phyloP scores from a whole-genome alignment of 2,113 vertebrate species.

The Elephantulus edwardii region DNA sequence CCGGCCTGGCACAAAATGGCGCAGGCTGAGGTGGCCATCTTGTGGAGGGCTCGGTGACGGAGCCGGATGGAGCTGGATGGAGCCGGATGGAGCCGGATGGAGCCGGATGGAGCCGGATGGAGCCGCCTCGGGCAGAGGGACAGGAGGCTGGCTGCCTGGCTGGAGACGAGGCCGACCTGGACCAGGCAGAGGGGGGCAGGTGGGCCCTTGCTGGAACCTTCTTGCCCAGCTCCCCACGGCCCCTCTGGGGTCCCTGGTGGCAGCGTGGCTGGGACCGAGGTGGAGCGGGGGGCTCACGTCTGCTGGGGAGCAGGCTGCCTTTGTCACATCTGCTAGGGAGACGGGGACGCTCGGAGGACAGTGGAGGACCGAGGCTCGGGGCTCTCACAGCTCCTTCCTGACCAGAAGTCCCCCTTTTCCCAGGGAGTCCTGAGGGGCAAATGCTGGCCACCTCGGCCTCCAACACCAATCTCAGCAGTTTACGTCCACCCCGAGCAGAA shows the following conservation, averaged over 20 bases:
- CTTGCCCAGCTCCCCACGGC: too few relatives aligned
- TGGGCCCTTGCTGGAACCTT: background rate
- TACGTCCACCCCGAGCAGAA: background rate
- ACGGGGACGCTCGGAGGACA: too few relatives aligned
- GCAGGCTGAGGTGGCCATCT: conserved; percentile 57
- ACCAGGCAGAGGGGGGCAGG: background rate
- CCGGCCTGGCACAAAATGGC: conserved; percentile 38
- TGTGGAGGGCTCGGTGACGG: background rate
- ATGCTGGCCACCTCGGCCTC: too few relatives aligned
- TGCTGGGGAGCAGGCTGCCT: rapidly evolving
- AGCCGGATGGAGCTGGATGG: background rate
- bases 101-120: too few relatives aligned
- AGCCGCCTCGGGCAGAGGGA: background rate
- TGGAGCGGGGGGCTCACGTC: background rate
- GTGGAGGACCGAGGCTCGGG: too few relatives aligned
- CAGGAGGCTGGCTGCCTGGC: too few relatives aligned
- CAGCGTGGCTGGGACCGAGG: rapidly evolving
- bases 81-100: background rate
- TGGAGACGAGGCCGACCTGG: background rate
- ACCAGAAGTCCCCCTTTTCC: too few relatives aligned
- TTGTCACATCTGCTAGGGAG: background rate
- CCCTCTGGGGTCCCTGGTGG: rapidly evolving
- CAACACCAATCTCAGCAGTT: background rate
- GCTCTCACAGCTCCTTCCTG: too few relatives aligned
- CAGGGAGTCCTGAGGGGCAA: too few relatives aligned